Conservation (phyloP, 2,888 invertebrate genomes). For the Strigamia transsilvanica region DNA sequence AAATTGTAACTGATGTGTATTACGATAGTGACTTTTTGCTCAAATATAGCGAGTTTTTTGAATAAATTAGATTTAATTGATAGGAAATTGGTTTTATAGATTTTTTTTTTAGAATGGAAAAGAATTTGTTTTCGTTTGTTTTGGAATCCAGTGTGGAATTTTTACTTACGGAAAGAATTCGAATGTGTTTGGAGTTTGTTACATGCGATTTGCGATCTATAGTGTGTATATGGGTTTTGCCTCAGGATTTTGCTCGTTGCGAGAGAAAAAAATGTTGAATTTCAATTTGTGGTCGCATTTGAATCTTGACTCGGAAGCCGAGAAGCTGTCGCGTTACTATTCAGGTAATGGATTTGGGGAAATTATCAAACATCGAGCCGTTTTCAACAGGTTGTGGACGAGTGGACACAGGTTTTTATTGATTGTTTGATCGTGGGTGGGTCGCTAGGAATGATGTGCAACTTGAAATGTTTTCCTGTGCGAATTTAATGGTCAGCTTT, state of each 20-base stretch:
- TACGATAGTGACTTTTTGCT: slow-evolving; percentile 10
- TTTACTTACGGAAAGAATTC: not conserved
- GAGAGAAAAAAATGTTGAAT: not conserved
- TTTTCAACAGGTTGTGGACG: too few species aligned
- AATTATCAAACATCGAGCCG: too few species aligned
- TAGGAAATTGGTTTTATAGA: too few species aligned
- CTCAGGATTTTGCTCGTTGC: not conserved
- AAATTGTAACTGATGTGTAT: not conserved
- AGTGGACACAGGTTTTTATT: too few species aligned
- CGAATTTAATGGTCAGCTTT: not conserved
- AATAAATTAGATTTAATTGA: not conserved
- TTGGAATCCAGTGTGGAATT: not conserved
- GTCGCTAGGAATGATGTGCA: too few species aligned
- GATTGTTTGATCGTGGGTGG: too few species aligned
- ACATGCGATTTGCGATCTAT: not conserved
- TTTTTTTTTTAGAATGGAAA: not conserved
- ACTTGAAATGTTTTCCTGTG: too few species aligned
- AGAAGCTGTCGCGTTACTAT: not conserved
- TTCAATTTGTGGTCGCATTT: not conserved
- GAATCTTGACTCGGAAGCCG: not conserved
- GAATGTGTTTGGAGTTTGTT: not conserved
- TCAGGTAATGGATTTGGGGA: not conserved
- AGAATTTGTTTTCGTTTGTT: not conserved
- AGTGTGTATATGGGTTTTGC: too few species aligned
- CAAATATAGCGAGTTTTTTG: not conserved